Evolutionary conservation across 2,113 vertebrate genomes (phyloP).

Genomic region (Emydocephalus ijimae): DNA sequence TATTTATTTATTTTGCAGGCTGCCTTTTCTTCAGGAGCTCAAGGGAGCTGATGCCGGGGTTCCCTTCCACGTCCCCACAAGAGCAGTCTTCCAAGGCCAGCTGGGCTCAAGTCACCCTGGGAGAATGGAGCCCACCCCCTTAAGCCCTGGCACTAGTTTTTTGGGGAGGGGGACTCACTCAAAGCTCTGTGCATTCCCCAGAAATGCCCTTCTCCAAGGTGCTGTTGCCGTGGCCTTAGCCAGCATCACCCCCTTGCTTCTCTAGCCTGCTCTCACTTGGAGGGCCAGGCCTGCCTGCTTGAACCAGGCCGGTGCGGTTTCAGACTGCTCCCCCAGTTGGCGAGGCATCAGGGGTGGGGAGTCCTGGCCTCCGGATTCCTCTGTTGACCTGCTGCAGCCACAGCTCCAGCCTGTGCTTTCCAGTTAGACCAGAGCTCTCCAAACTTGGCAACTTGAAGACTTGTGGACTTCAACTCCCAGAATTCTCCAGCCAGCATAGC

Average conservation of each 20-base stretch:
- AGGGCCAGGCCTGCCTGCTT: background rate
- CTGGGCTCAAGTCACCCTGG: background rate
- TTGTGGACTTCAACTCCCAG: too few species aligned
- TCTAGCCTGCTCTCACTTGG: background rate
- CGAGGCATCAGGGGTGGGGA: background rate
- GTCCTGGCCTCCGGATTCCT: rapidly evolving
- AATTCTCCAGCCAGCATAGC: too few species aligned
- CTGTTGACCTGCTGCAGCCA: background rate
- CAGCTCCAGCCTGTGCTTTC: background rate
- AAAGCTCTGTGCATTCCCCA: background rate
- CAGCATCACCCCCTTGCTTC: background rate
- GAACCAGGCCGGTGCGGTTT: background rate
- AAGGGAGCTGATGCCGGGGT: background rate
- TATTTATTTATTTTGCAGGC: background rate
- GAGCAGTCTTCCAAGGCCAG: background rate
- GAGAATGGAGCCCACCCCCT: background rate
- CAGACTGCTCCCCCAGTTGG: background rate
- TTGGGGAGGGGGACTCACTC: background rate
- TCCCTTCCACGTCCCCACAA: background rate
- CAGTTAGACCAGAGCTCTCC: background rate
- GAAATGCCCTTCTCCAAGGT: background rate
- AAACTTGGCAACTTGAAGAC: too few species aligned
- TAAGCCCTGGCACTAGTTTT: background rate
- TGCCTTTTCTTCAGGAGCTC: background rate
- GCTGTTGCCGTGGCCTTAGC: background rate